phyloP scores from a whole-genome alignment of 2,113 vertebrate genomes.

The Coptodon rendalli region DNA sequence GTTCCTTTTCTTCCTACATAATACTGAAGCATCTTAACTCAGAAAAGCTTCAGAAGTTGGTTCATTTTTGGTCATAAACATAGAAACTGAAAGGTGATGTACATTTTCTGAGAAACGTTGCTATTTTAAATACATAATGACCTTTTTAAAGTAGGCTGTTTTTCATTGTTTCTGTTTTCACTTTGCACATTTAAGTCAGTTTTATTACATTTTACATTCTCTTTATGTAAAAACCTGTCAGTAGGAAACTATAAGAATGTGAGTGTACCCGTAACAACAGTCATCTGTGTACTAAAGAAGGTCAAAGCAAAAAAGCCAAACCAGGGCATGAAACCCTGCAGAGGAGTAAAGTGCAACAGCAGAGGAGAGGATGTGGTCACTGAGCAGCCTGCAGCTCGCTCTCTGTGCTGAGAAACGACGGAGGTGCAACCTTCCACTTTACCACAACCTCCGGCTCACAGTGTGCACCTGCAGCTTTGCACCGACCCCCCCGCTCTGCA shows the following conservation, averaged over 20 bases:
- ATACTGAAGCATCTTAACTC: rapidly evolving
- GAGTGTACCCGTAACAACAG: background rate
- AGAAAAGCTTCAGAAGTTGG: background rate
- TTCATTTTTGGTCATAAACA: background rate
- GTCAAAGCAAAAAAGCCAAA: background rate
- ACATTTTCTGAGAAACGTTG: background rate
- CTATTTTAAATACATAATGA: background rate
- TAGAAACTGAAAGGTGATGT: rapidly evolving
- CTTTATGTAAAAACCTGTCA: background rate
- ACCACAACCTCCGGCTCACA: conserved; percentile 19
- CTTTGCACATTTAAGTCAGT: background rate
- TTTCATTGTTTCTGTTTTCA: background rate
- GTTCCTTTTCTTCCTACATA: background rate
- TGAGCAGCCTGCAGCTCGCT: background rate
- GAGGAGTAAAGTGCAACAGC: background rate
- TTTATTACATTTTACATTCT: background rate
- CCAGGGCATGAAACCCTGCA: background rate
- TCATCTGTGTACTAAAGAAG: background rate
- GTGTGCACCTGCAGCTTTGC: conserved; percentile 33
- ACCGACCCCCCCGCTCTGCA: background rate
- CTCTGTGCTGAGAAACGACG: conserved; percentile 2
- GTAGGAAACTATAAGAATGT: background rate
- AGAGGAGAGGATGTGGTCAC: conserved; percentile 61
- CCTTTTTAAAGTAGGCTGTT: rapidly evolving
- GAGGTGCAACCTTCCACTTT: background rate